Conservation (phyloP, 2,113 vertebrate genomes). For the Drymodes brunneopygia region DNA sequence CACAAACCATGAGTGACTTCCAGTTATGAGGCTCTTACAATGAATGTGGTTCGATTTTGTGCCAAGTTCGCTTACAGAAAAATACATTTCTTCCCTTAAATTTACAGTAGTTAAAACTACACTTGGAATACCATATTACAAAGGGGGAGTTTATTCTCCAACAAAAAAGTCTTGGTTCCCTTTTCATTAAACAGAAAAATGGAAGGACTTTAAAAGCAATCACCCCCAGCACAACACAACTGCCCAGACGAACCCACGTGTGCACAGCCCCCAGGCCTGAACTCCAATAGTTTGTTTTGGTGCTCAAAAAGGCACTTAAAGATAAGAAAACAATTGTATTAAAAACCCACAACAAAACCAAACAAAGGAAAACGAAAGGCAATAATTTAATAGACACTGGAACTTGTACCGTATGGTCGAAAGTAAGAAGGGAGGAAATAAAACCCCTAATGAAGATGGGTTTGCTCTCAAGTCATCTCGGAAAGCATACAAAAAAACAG, state of each 20-base stretch:
- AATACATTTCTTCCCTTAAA: conserved; percentile 37
- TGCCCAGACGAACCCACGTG: conserved; percentile 15
- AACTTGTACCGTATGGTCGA: conserved; percentile 55
- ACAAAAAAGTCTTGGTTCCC: background rate
- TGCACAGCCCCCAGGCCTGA: conserved; percentile 40
- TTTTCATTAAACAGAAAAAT: background rate
- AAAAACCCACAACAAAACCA: conserved; percentile 58
- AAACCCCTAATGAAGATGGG: conserved; percentile 1
- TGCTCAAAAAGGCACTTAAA: conserved; percentile 81
- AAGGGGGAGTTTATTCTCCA: conserved; percentile 16
- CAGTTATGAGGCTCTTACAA: background rate
- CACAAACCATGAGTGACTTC: background rate
- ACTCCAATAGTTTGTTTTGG: conserved; percentile 62
- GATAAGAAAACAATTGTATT: conserved; percentile 68
- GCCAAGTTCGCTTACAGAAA: conserved; percentile 11
- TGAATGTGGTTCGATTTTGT: background rate
- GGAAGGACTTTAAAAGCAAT: conserved; percentile 47
- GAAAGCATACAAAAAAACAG: conserved; percentile 9
- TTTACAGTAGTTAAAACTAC: conserved; percentile 56
- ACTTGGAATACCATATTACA: background rate
- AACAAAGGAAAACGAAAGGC: conserved; percentile 35
- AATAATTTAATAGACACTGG: conserved; percentile 71
- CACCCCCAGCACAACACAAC: conserved; percentile 24
- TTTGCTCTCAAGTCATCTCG: conserved; percentile 48
- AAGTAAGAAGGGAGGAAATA: conserved; percentile 6